These are phyloP conservation scores for human (Homo sapiens) DNA, from an alignment of 2,113 vertebrate species.

Conservation along the genomic window DNA sequence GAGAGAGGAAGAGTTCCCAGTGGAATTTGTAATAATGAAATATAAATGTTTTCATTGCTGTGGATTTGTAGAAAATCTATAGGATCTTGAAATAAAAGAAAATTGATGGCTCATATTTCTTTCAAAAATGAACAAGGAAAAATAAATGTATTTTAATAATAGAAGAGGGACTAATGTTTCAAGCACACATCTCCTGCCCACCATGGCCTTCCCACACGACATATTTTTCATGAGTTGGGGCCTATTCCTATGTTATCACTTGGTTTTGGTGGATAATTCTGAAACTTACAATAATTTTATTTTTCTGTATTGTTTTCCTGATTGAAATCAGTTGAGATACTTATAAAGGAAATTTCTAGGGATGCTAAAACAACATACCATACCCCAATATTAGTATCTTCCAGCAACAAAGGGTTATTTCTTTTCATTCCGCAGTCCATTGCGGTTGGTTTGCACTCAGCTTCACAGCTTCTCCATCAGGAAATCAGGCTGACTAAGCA, in stretches of 20 bases:
- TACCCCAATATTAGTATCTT: neutral
- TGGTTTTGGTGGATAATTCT: neutral
- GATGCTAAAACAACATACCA: neutral
- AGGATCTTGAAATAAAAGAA: slow-evolving; percentile 61
- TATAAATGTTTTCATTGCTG: slow-evolving; percentile 70
- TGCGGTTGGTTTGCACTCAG: neutral
- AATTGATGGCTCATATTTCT: slow-evolving; percentile 61
- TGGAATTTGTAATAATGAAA: slow-evolving; percentile 69
- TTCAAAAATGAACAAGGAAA: slow-evolving; percentile 59
- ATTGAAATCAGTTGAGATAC: neutral
- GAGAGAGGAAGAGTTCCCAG: slow-evolving; percentile 37
- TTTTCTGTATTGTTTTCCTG: neutral
- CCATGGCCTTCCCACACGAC: neutral
- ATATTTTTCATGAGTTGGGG: neutral
- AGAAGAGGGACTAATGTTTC: slow-evolving; percentile 13
- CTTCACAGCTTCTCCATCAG: neutral
- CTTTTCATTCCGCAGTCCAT: neutral
- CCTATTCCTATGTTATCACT: neutral
- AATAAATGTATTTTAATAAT: slow-evolving; percentile 64
- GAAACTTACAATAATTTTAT: neutral
- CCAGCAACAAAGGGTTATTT: neutral
- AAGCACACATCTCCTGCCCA: neutral
- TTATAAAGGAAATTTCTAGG: neutral
- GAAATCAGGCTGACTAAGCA: neutral
- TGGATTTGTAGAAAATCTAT: slow-evolving; percentile 69